Conservation (phyloP, 1,140 invertebrate genomes). For the Thaumetopoea pityocampa region DNA sequence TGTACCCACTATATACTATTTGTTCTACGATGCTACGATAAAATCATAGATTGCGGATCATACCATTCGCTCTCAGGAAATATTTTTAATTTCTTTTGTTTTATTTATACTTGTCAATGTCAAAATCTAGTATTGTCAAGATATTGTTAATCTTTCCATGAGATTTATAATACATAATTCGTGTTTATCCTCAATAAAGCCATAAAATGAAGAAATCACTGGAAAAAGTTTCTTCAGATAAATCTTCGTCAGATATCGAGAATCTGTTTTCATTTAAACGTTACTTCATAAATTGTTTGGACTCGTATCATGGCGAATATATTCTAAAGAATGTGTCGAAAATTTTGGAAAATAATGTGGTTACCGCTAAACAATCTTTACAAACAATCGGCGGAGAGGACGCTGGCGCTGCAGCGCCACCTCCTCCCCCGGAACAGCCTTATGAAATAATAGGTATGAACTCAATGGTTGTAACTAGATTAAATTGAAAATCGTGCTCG, state of each 20-base stretch:
- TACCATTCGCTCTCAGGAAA: too few relatives aligned
- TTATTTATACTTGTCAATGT: too few relatives aligned
- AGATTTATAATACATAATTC: too few relatives aligned
- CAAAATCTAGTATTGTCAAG: too few relatives aligned
- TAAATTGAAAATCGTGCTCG: too few relatives aligned
- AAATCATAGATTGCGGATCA: too few relatives aligned
- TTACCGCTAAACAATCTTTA: constrained; percentile 30
- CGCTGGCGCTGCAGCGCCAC: constrained; percentile 19
- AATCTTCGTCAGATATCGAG: constrained; percentile 28
- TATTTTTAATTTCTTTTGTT: too few relatives aligned
- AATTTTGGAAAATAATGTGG: constrained; percentile 39
- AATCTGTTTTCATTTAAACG: constrained; percentile 47
- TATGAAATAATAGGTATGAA: constrained; percentile 58
- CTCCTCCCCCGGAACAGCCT: constrained; percentile 33
- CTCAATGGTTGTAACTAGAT: constrained; percentile 1
- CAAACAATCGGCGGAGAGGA: constrained; percentile 42
- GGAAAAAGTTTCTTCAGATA: constrained; percentile 41
- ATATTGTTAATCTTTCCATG: too few relatives aligned
- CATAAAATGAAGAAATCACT: constrained; percentile 26
- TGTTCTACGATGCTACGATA: too few relatives aligned
- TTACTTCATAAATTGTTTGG: constrained; percentile 62
- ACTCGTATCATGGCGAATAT: constrained; percentile 57
- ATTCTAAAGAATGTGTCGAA: constrained; percentile 48
- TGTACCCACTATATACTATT: too few relatives aligned
- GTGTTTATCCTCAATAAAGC: neutral